These are phyloP conservation scores for Pristionchus fissidentatus DNA, from an alignment of 2,888 invertebrate genomes.

Conservation along the genomic window DNA sequence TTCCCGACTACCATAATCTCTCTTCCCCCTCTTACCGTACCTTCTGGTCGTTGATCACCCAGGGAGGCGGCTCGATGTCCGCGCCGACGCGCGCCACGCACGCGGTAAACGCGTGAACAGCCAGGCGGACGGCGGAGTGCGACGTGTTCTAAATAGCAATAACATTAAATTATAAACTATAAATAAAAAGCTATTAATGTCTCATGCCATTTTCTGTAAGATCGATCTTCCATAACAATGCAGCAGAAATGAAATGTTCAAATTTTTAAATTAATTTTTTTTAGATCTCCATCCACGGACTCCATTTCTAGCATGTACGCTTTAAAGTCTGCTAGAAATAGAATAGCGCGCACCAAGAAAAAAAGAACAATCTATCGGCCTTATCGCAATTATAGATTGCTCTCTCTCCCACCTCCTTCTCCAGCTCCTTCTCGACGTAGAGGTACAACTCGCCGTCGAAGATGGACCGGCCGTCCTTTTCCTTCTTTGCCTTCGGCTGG, in stretches of 20 bases:
- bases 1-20: too few species aligned
- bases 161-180: not conserved
- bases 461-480: slow-evolving; percentile 55
- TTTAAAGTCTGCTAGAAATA: not conserved
- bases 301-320: not conserved
- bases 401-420: slow-evolving; percentile 48
- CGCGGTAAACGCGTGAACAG: slow-evolving; percentile 69
- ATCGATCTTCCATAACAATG: not conserved
- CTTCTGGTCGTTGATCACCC: slow-evolving; percentile 67
- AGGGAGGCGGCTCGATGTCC: slow-evolving; percentile 66
- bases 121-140: slow-evolving; percentile 60
- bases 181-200: too few species aligned
- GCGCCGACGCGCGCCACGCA: slow-evolving; percentile 71
- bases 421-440: slow-evolving; percentile 58
- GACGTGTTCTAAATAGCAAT: slow-evolving; percentile 46
- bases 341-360: not conserved
- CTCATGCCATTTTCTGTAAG: too few species aligned
- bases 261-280: too few species aligned
- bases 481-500: slow-evolving; percentile 60
- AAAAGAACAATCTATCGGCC: not conserved
- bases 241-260: not conserved
- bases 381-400: not conserved
- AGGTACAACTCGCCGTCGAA: slow-evolving; percentile 61
- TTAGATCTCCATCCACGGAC: not conserved
- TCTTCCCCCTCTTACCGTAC: too few species aligned